These are phyloP conservation scores for Heteromormyrus szaboi DNA, from an alignment of 2,797 vertebrate genomes.

Conservation along the genomic window DNA sequence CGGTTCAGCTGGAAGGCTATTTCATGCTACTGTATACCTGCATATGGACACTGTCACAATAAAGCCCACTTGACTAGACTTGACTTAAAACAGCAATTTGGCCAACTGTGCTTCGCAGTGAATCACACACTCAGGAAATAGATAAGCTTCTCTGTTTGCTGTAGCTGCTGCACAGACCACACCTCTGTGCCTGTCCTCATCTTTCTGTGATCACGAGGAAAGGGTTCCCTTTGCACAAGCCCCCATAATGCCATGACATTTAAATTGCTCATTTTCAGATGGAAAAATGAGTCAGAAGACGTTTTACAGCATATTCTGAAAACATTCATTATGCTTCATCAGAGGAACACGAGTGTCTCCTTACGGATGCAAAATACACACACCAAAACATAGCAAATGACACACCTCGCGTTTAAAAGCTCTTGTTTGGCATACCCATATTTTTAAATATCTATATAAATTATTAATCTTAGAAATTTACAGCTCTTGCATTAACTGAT, in stretches of 20 bases:
- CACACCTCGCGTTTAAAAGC: neutral
- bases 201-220: neutral
- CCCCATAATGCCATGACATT: neutral
- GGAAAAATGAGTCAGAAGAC: neutral
- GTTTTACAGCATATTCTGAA: neutral
- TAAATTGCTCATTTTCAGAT: slow-evolving; percentile 8
- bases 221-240: neutral
- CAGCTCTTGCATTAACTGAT: neutral
- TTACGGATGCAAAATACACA: neutral
- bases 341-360: neutral
- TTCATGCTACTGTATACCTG: neutral
- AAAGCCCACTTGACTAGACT: neutral
- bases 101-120: neutral
- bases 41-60: neutral
- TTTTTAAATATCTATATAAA: neutral
- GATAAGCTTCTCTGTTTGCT: neutral
- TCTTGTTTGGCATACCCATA: neutral
- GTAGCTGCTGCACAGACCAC: neutral
- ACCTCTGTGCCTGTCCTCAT: neutral
- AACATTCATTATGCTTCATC: neutral
- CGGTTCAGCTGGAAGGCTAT: neutral
- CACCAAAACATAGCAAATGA: neutral
- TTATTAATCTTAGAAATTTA: neutral
- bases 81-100: neutral
- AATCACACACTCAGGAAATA: neutral